Evolutionary conservation across 2,113 vertebrate genomes (phyloP).

Genomic region (Syngnathoides biaculeatus): DNA sequence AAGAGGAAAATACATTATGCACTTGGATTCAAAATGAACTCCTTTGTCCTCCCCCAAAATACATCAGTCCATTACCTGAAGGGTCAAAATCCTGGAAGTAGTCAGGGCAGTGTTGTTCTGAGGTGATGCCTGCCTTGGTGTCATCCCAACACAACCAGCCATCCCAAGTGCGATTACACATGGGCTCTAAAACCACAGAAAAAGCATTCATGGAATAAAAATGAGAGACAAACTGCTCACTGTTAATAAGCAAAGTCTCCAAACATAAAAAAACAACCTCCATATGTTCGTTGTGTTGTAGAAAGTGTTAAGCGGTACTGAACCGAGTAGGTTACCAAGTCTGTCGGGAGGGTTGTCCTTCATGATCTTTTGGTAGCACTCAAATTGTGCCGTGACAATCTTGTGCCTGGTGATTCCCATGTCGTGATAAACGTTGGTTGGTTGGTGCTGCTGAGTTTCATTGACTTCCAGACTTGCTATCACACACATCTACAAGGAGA

Average conservation of each 20-base stretch:
- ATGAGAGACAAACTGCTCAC: too few species aligned
- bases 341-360: slow-evolving; percentile 64
- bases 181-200: slow-evolving; percentile 58
- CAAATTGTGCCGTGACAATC: slow-evolving; percentile 94
- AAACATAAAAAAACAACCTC: neutral
- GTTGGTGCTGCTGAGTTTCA: slow-evolving; percentile 58
- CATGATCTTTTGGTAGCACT: slow-evolving; percentile 97
- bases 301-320: neutral
- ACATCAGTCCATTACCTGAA: slow-evolving; percentile 73
- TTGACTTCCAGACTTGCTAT: slow-evolving; percentile 70
- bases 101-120: slow-evolving; percentile 89
- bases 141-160: slow-evolving; percentile 97
- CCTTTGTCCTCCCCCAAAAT: neutral
- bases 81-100: slow-evolving; percentile 97
- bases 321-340: slow-evolving; percentile 46
- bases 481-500: slow-evolving; percentile 65
- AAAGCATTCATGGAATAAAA: neutral
- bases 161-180: slow-evolving; percentile 95
- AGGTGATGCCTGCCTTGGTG: slow-evolving; percentile 74
- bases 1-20: neutral
- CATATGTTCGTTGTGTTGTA: neutral
- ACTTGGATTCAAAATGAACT: neutral
- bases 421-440: slow-evolving; percentile 66
- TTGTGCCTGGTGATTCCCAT: slow-evolving; percentile 83
- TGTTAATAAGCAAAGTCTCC: neutral